Evolutionary conservation across 2,113 vertebrate genomes (phyloP).

Genomic region (Ictalurus furcatus): DNA sequence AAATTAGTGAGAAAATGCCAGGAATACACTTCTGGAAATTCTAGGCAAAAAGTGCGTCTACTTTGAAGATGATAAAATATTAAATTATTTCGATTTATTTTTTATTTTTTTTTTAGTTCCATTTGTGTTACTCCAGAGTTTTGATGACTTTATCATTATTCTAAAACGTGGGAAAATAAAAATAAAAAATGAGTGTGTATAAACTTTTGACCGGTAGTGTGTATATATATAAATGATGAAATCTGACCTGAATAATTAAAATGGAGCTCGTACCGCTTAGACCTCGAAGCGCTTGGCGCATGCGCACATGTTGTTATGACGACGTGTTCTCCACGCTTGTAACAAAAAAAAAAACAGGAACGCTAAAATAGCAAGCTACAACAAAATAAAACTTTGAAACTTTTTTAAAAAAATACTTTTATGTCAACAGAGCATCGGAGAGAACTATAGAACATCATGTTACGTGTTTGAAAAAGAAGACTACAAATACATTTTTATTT

Average conservation of each 20-base stretch:
- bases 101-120: no score
- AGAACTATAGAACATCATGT: not conserved
- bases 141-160: no score
- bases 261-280: not conserved
- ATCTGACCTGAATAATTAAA: not conserved
- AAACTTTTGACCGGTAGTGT: no score
- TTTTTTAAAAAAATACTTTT: not conserved
- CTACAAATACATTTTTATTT: not conserved
- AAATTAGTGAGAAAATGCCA: no score
- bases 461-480: not conserved
- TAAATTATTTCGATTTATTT: no score
- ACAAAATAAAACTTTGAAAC: not conserved
- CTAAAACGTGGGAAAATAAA: no score
- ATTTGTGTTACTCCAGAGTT: no score
- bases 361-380: not conserved
- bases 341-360: not conserved
- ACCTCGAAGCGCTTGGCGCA: not conserved
- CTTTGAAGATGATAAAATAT: no score
- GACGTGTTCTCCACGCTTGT: not conserved
- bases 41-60: no score
- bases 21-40: no score
- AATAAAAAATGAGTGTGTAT: no score
- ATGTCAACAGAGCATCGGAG: not conserved
- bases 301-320: not conserved
- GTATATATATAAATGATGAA: no score